Base-by-base conservation (phyloP, 1,140 invertebrate genomes). In the Bombus terrestris region DNA sequence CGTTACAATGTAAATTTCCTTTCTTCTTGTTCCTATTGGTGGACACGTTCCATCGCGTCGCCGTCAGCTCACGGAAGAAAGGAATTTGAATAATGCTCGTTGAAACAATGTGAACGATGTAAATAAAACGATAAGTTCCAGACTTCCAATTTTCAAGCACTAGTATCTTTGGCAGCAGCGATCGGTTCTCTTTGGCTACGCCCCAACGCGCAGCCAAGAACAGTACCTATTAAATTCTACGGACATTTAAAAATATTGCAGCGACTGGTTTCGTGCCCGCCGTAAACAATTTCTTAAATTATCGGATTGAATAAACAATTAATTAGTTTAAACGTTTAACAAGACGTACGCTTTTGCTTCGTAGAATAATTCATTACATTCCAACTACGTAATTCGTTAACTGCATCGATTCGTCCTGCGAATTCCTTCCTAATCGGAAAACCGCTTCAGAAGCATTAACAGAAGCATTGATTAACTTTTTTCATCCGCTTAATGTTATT, bases 91-190 rank as follows among this genome's bases (percentile, higher is more conserved):
- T 85, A 73, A 85, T 81, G 78, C 78, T 81, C 69, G 71, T 68
- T 80, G 78, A 81, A 85, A 85, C 78, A 78, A 57, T 81, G 41
- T 72, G 37, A 59, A 41, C 41, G 88, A 89, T 89, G 88, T 83
- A 89, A 89, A 89, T 89, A 89, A 89, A 86, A 73, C 71, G 85
- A 86, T 89, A 89, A 89, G 71, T 89, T 77, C 68, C 71, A 68
- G 83, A 41, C 43, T 59, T 74, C 72, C 84, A 83, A 62, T 62
- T 68, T 77, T 68, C 59, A 80, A 18, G 43, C 76, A 22, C 78
- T 37, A 47, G 57, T 87, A 83, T 87, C 41, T 62, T 76, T 82
- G 79, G 39, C 77, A 85, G 41, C 9, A 28, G 39, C 41, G 71
- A 74, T 86, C 69, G 41, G 22, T 84, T 28, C 78, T 32, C 75